Percentiles rank a stretch among this genome's conserved stretches.
phyloP scores from a whole-genome alignment of 2,797 vertebrate genomes.

The Thalassophryne amazonica region DNA sequence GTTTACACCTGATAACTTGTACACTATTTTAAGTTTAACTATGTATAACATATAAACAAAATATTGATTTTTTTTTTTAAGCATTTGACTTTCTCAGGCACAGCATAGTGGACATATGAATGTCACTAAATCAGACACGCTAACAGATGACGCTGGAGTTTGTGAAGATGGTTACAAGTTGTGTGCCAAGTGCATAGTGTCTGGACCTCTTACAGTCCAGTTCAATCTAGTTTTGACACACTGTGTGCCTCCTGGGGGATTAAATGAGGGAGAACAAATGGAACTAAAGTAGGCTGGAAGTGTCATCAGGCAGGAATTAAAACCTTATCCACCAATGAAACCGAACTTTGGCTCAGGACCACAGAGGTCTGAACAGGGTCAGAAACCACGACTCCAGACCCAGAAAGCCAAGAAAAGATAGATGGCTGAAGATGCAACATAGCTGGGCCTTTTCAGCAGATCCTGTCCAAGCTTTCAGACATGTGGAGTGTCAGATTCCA shows the following conservation, averaged over 20 bases:
- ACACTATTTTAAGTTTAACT: background rate
- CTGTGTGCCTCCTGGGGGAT: slow-evolving; percentile 10
- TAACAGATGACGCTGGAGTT: slow-evolving; percentile 46
- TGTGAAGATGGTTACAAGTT: slow-evolving; percentile 35
- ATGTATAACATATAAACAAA: slow-evolving; percentile 33
- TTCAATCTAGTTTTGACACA: slow-evolving; percentile 11
- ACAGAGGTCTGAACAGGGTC: slow-evolving; percentile 3
- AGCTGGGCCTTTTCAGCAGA: background rate
- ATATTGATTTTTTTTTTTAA: background rate
- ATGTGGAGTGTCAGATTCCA: background rate
- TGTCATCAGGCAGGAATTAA: slow-evolving; percentile 37
- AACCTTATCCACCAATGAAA: slow-evolving; percentile 12
- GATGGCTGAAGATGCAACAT: slow-evolving; percentile 3
- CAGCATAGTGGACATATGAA: slow-evolving; percentile 46
- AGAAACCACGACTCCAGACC: slow-evolving; percentile 14
- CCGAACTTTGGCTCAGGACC: slow-evolving; percentile 11
- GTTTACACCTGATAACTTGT: too few species aligned
- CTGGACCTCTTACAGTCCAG: slow-evolving; percentile 1
- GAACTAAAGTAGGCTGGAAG: slow-evolving; percentile 5
- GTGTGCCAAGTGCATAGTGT: slow-evolving; percentile 35
- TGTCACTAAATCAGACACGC: slow-evolving; percentile 37
- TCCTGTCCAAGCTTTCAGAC: background rate
- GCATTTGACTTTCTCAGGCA: slow-evolving; percentile 44
- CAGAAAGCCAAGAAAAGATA: background rate
- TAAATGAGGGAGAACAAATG: slow-evolving; percentile 9